phyloP scores from a whole-genome alignment of 2,113 vertebrate genomes.

The Gnathonemus longibarbis region DNA sequence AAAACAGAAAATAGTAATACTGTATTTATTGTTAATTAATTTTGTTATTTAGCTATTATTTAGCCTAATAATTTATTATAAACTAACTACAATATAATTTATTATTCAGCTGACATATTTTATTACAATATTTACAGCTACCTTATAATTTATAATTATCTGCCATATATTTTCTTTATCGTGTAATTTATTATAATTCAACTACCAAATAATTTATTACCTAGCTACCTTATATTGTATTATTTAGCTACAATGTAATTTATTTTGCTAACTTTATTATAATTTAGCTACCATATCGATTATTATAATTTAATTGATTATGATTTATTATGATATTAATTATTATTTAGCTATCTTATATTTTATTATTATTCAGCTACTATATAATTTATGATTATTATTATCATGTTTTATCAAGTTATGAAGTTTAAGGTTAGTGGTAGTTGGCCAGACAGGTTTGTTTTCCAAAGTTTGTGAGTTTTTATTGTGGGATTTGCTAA shows the following conservation, averaged over 20 bases:
- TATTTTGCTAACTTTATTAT: neutral
- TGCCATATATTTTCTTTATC: neutral
- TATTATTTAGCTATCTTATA: too few species aligned
- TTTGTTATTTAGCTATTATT: neutral
- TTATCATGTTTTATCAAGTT: neutral
- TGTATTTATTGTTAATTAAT: neutral
- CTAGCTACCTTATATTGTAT: neutral
- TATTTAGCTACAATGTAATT: neutral
- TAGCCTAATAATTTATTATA: too few species aligned
- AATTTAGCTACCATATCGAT: neutral
- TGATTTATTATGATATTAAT: too few species aligned
- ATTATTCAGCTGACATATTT: neutral
- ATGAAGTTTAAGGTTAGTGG: neutral
- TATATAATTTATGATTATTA: neutral
- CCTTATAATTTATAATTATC: too few species aligned
- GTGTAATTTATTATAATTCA: neutral
- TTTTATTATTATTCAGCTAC: neutral
- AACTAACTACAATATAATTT: too few species aligned
- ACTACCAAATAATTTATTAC: neutral
- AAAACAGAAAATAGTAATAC: neutral
- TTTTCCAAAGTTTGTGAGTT: neutral
- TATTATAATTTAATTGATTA: neutral
- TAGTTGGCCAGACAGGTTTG: neutral
- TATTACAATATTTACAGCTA: neutral
- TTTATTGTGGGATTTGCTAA: neutral